Evolutionary conservation across 2,797 vertebrate species (phyloP).

Genomic region (Decapterus maruadsi): DNA sequence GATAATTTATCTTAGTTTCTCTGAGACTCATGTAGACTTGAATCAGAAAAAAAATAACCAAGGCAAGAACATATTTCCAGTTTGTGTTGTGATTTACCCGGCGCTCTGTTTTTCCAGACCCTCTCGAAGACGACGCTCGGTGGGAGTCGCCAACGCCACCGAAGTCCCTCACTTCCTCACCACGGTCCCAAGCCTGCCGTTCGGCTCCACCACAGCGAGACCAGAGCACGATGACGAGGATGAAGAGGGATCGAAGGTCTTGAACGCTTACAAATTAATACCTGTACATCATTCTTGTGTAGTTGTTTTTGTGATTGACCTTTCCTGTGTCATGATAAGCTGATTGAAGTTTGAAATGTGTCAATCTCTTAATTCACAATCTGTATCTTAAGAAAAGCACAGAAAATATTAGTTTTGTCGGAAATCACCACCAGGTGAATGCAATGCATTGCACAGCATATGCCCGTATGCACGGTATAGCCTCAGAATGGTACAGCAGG

Average conservation of each 20-base stretch:
- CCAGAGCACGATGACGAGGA: constrained; percentile 74
- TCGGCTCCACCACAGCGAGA: constrained; percentile 74
- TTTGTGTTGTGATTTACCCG: not conserved
- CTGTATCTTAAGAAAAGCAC: not conserved
- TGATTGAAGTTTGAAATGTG: not conserved
- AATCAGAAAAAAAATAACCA: not conserved
- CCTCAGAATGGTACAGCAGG: constrained; percentile 1
- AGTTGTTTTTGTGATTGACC: not conserved
- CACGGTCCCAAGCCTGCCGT: constrained; percentile 60
- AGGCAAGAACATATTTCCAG: not conserved
- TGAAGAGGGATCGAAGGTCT: constrained; percentile 77
- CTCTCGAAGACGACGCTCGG: constrained; percentile 89
- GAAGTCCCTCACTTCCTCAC: constrained; percentile 72
- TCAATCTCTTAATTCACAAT: not conserved
- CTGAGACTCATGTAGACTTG: not conserved
- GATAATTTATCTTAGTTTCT: not conserved
- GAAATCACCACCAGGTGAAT: not conserved
- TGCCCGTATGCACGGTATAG: constrained; percentile 1
- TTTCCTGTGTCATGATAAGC: not conserved
- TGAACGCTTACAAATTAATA: not conserved
- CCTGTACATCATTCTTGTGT: not conserved
- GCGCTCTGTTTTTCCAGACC: constrained; percentile 80
- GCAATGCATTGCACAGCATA: not conserved
- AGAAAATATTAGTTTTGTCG: not conserved
- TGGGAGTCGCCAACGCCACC: constrained; percentile 87